Base-by-base conservation (phyloP, 2,888 invertebrate genomes). In the Malthinus flaveolus region DNA sequence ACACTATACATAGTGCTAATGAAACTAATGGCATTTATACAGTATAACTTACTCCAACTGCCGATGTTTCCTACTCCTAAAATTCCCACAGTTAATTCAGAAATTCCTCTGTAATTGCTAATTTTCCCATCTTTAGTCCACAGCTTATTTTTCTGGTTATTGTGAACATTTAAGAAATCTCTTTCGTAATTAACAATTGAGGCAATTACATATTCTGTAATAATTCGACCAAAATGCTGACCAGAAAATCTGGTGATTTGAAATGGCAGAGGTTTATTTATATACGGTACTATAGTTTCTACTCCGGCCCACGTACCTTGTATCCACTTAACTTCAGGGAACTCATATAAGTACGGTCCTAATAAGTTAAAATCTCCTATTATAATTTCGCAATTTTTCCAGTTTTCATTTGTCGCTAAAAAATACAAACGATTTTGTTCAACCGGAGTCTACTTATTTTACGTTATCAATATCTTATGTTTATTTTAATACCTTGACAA, bases 1-100 rank as follows among this genome's bases (percentile, higher is more conserved):
- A n/a, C n/a, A n/a, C n/a, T n/a, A n/a, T n/a, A n/a, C n/a, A n/a
- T n/a, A n/a, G n/a, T n/a, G n/a, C n/a, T n/a, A n/a, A n/a, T n/a
- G n/a, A n/a, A n/a, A n/a, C n/a, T n/a, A n/a, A n/a, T n/a, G n/a
- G n/a, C n/a, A n/a, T n/a, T n/a, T n/a, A n/a, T n/a, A n/a, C n/a
- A n/a, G n/a, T n/a, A n/a, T n/a, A 23, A 52, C 68, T 71, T 71
- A 83, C 83, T 76, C 66, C 75, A 72, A 64, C 71, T 75, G 35
- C 84, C 84, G 61, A 85, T 84, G 46, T 73, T 77, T 37, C 85
- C 85, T 23, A 81, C 63, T 9, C 85, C 84, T 32, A 85, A 68
- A 55, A 85, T 78, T 6, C 83, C 84, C 60, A 84, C 71, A 1
- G 78, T 80, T 9, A 84, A 69, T 54, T 81, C 80, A 31, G 72